phyloP scores from a whole-genome alignment of 2,888 invertebrate species.

The Cylindroiulus punctatus region DNA sequence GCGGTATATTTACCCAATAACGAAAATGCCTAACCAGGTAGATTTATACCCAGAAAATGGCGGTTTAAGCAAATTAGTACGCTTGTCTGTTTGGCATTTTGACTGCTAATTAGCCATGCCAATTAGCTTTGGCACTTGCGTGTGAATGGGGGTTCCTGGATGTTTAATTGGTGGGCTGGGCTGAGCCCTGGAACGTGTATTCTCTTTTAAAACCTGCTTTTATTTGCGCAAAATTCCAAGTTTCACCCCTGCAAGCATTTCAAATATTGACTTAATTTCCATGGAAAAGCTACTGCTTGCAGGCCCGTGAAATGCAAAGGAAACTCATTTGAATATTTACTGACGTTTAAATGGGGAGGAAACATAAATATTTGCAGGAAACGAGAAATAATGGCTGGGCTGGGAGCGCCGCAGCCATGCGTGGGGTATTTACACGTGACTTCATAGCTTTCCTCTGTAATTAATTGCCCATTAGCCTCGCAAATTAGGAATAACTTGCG shows the following conservation, averaged over 20 bases:
- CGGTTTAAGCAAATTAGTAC: neutral
- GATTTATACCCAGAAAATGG: neutral
- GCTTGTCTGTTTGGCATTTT: neutral
- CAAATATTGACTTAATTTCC: conserved; percentile 39
- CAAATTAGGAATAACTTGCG: neutral
- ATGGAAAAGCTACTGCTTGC: neutral
- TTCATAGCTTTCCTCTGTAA: neutral
- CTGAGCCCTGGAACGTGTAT: neutral
- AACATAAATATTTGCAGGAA: conserved; percentile 32
- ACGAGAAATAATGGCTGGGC: conserved; percentile 13
- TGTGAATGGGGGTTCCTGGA: neutral
- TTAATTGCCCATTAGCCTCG: conserved; percentile 27
- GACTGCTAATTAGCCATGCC: neutral
- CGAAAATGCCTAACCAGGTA: neutral
- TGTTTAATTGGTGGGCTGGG: conserved; percentile 13
- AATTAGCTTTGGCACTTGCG: conserved; percentile 31
- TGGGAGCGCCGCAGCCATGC: conserved; percentile 12
- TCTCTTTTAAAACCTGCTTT: neutral
- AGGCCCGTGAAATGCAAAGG: neutral
- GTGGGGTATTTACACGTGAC: conserved; percentile 18
- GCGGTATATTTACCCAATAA: too few species aligned
- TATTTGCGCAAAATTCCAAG: neutral
- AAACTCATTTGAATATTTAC: conserved; percentile 36
- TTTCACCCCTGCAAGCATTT: neutral
- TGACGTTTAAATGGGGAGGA: neutral